These are phyloP conservation scores for Agriopis aurantiaria DNA, from an alignment of 2,888 invertebrate genomes.

Conservation along the genomic window DNA sequence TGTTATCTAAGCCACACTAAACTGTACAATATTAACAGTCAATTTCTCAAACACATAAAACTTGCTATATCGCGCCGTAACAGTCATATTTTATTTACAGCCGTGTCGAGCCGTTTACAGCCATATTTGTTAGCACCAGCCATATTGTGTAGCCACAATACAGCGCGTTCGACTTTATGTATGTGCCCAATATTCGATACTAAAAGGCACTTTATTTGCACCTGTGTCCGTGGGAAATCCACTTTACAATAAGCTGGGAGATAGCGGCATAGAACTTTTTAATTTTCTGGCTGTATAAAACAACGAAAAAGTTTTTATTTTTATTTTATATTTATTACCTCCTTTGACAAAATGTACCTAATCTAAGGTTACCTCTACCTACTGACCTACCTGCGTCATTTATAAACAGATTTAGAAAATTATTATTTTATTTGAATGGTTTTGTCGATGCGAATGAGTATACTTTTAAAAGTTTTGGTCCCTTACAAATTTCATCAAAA, in stretches of 20 bases:
- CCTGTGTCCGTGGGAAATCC: constrained; percentile 6
- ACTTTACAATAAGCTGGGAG: constrained; percentile 12
- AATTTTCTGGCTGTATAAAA: too few species aligned
- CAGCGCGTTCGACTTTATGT: constrained; percentile 20
- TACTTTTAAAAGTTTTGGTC: too few species aligned
- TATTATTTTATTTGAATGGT: too few species aligned
- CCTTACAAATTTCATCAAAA: too few species aligned
- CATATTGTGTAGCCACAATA: constrained; percentile 9
- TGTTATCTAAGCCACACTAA: too few species aligned
- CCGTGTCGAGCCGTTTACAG: constrained; percentile 13
- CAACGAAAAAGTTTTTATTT: too few species aligned
- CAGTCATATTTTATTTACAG: constrained; percentile 21
- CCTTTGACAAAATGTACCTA: too few species aligned
- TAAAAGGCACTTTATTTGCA: constrained; percentile 20
- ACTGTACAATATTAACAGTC: not conserved
- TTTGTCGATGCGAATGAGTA: too few species aligned
- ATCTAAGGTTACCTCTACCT: not conserved
- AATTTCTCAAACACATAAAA: constrained; percentile 12
- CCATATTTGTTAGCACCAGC: constrained; percentile 19
- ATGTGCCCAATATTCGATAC: constrained; percentile 15
- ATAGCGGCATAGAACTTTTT: not conserved
- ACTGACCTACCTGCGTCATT: too few species aligned
- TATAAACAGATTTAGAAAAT: too few species aligned
- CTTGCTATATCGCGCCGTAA: constrained; percentile 11
- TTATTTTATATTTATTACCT: too few species aligned